phyloP scores from a whole-genome alignment of 2,888 invertebrate genomes.

The Horisme vitalbata region DNA sequence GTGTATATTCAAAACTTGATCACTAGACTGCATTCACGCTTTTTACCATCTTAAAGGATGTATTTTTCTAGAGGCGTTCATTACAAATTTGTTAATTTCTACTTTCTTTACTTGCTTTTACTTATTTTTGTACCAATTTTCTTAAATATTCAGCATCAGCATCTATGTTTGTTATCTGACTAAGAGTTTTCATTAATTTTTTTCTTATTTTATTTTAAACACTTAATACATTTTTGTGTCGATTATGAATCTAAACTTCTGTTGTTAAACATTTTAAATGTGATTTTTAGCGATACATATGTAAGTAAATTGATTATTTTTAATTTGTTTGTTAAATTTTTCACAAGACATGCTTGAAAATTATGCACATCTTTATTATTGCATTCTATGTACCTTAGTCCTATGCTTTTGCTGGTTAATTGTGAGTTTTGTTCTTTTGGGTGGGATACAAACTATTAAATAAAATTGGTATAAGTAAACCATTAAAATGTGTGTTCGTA shows the following conservation, averaged over 20 bases:
- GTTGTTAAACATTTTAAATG: too few relatives aligned
- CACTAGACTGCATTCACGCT: conserved; percentile 8
- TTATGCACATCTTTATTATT: too few relatives aligned
- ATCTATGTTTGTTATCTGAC: too few relatives aligned
- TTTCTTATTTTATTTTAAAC: too few relatives aligned
- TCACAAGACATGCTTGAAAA: too few relatives aligned
- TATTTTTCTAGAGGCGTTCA: conserved; percentile 12
- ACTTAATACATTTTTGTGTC: too few relatives aligned
- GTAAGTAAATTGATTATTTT: too few relatives aligned
- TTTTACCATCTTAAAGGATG: background rate
- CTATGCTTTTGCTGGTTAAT: conserved; percentile 50
- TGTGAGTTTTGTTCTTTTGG: conserved; percentile 59
- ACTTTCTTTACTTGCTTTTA: conserved; percentile 23
- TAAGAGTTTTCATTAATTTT: too few relatives aligned
- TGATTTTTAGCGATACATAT: too few relatives aligned
- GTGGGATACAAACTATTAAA: conserved; percentile 66
- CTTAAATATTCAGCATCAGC: too few relatives aligned
- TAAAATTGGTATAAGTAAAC: conserved; percentile 59
- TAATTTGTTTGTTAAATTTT: too few relatives aligned
- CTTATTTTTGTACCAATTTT: conserved; percentile 59
- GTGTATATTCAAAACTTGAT: background rate
- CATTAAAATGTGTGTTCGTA: conserved; percentile 27
- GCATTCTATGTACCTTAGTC: conserved; percentile 18
- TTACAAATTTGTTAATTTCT: background rate
- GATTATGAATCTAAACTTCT: too few relatives aligned